Percentiles rank a stretch among this genome's conserved stretches.
phyloP scores from a whole-genome alignment of 2,797 vertebrate genomes.

The Protonibea diacanthus region DNA sequence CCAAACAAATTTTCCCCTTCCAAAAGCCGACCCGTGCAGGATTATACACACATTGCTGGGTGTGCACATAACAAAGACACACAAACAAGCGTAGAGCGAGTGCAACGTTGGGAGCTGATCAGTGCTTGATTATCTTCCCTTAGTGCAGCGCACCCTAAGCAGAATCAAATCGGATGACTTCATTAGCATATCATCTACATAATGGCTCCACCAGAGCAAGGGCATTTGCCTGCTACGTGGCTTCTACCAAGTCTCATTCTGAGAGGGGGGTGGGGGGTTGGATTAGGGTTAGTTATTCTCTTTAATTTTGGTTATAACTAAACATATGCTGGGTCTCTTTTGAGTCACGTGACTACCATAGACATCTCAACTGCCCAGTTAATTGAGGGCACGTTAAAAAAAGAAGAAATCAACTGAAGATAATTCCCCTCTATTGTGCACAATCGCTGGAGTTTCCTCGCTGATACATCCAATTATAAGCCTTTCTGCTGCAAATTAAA shows the following conservation, averaged over 20 bases:
- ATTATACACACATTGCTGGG: neutral
- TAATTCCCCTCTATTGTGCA: slow-evolving; percentile 34
- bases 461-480: slow-evolving; percentile 51
- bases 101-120: slow-evolving; percentile 66
- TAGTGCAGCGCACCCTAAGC: slow-evolving; percentile 65
- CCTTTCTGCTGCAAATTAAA: slow-evolving; percentile 47
- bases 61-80: slow-evolving; percentile 9
- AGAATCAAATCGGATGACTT: slow-evolving; percentile 75
- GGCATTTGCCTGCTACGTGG: slow-evolving; percentile 68
- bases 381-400: slow-evolving; percentile 55
- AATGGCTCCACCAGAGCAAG: slow-evolving; percentile 77
- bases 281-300: slow-evolving; percentile 27
- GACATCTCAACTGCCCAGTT: slow-evolving; percentile 38
- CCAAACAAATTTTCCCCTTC: neutral
- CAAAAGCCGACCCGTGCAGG: slow-evolving; percentile 7
- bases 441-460: slow-evolving; percentile 32
- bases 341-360: slow-evolving; percentile 22
- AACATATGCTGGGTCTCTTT: slow-evolving; percentile 28
- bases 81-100: slow-evolving; percentile 1
- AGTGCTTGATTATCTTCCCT: slow-evolving; percentile 79
- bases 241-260: slow-evolving; percentile 54
- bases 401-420: slow-evolving; percentile 19
- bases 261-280: neutral
- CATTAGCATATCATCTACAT: slow-evolving; percentile 86
- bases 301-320: slow-evolving; percentile 46